Conservation (phyloP, 1,140 invertebrate genomes). For the Leptestheria dahalacensis region DNA sequence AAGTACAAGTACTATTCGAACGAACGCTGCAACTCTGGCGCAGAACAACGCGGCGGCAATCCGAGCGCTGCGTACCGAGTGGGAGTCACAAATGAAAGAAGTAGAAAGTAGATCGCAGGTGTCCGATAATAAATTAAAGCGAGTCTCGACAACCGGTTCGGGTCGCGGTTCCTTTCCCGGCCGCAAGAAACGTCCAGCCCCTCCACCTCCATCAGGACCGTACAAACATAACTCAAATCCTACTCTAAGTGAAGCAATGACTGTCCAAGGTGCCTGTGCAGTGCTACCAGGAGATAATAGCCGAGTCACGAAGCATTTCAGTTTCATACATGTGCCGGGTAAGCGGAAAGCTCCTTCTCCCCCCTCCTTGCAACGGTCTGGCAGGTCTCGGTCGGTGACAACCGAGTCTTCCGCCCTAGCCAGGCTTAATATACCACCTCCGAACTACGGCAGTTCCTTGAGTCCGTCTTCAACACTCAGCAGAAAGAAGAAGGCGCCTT, state of each 20-base stretch:
- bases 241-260: not conserved
- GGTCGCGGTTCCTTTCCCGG: conserved; percentile 17
- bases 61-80: conserved; percentile 24
- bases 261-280: conserved; percentile 21
- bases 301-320: not conserved
- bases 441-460: not conserved
- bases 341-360: conserved; percentile 55
- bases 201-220: conserved; percentile 37
- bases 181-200: conserved; percentile 41
- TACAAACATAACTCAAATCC: not conserved
- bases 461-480: not conserved
- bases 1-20: too few species aligned
- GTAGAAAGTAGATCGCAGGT: not conserved
- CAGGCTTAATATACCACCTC: conserved; percentile 4
- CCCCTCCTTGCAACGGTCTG: conserved; percentile 27
- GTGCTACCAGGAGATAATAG: conserved; percentile 38
- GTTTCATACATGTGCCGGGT: conserved; percentile 46
- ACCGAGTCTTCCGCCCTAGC: not conserved
- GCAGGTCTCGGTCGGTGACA: not conserved
- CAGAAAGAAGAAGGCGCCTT: not conserved
- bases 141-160: conserved; percentile 4
- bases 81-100: not conserved
- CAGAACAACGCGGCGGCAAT: conserved; percentile 14
- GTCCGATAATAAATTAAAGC: conserved; percentile 12
- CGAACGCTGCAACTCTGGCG: too few species aligned